A percentile compares a stretch with the other conserved stretches of the same genome.
These are phyloP conservation scores for Drosophila miranda DNA, from an alignment of 1,140 invertebrate species.

Conservation along the genomic window DNA sequence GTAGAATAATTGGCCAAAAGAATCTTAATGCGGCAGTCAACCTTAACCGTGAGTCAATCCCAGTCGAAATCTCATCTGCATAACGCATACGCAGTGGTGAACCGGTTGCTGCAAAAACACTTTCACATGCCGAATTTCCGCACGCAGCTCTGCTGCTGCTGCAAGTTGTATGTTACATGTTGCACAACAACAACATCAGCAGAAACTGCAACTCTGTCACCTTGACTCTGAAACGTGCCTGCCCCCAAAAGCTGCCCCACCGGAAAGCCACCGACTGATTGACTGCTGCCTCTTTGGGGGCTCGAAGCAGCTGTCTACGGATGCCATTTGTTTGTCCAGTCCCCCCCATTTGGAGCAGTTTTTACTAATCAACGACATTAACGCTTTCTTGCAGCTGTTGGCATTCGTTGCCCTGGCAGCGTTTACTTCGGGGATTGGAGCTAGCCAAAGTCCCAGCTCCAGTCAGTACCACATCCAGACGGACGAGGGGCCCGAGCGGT, in stretches of 20 bases:
- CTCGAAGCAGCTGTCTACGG: slow-evolving; percentile 28
- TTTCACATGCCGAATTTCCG: slow-evolving; percentile 75
- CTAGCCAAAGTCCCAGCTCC: slow-evolving; percentile 47
- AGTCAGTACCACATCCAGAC: slow-evolving; percentile 94
- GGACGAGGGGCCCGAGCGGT: slow-evolving; percentile 93
- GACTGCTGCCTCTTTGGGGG: slow-evolving; percentile 33
- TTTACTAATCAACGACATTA: slow-evolving; percentile 20
- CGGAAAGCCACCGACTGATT: slow-evolving; percentile 30
- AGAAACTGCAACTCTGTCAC: slow-evolving; percentile 65
- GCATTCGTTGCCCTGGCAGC: slow-evolving; percentile 50
- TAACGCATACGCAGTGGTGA: slow-evolving; percentile 60
- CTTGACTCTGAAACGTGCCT: slow-evolving; percentile 69
- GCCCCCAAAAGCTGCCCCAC: slow-evolving; percentile 20
- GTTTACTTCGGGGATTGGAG: slow-evolving; percentile 50
- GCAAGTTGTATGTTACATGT: slow-evolving; percentile 16
- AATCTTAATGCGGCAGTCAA: slow-evolving; percentile 52
- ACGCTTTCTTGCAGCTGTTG: slow-evolving; percentile 65
- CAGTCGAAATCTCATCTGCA: slow-evolving; percentile 29
- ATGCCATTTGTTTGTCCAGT: slow-evolving; percentile 37
- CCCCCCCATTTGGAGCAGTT: slow-evolving; percentile 5
- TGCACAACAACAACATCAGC: slow-evolving; percentile 56
- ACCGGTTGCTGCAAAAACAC: slow-evolving; percentile 59
- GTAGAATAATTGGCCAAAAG: slow-evolving; percentile 66
- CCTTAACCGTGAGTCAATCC: slow-evolving; percentile 60
- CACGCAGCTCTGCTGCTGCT: slow-evolving; percentile 19